Evolutionary conservation across 35 echinoderm and acorn worm species (phyloP).

Genomic region (Ophiothrix spiculata): DNA sequence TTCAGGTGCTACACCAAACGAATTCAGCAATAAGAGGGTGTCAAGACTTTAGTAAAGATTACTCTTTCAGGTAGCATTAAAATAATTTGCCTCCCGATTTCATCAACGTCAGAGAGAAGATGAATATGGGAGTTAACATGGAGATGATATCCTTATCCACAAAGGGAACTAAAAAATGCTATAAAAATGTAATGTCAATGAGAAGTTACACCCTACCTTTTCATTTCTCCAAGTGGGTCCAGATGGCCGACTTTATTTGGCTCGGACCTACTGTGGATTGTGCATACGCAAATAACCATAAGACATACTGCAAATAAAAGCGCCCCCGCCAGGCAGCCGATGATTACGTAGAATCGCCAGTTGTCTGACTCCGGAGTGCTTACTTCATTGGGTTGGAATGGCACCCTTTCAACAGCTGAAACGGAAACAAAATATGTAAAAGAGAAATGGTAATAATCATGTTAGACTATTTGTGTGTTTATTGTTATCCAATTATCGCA

Average conservation of each 20-base stretch:
- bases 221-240: constrained; percentile 23
- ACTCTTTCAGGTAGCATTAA: too few species aligned
- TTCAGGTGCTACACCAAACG: too few species aligned
- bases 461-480: background rate
- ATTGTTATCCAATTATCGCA: background rate
- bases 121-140: too few species aligned
- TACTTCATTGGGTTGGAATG: background rate
- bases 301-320: constrained; percentile 32
- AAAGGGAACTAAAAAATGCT: too few species aligned
- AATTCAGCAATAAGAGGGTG: too few species aligned
- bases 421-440: background rate
- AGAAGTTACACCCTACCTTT: constrained; percentile 12
- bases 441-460: background rate
- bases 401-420: background rate
- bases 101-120: too few species aligned
- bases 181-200: background rate
- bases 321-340: constrained; percentile 41
- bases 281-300: constrained; percentile 44
- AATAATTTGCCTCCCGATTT: too few species aligned
- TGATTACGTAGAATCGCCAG: constrained; percentile 35
- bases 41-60: too few species aligned
- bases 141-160: too few species aligned
- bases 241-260: constrained; percentile 34
- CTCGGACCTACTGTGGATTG: constrained; percentile 25
- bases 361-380: constrained; percentile 14